phyloP scores from a whole-genome alignment of 2,888 invertebrate species.

The Drosophila longiperda region DNA sequence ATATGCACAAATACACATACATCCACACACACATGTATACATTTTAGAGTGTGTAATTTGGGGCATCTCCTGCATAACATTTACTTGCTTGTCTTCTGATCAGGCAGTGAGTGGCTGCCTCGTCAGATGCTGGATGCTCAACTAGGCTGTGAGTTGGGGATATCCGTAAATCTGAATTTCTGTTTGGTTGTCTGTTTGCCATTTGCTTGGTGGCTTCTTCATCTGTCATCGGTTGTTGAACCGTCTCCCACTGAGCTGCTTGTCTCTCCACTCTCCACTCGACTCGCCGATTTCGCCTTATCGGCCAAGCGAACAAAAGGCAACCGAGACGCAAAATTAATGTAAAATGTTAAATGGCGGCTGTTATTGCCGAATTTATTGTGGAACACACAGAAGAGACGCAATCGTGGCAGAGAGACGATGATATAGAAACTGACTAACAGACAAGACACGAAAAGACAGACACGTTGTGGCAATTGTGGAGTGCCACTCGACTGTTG shows the following conservation, averaged over 20 bases:
- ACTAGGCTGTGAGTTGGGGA: slow-evolving; percentile 18
- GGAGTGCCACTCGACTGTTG: neutral
- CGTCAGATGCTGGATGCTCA: slow-evolving; percentile 4
- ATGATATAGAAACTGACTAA: slow-evolving; percentile 2
- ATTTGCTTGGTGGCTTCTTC: slow-evolving; percentile 13
- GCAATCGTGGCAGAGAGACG: slow-evolving; percentile 13
- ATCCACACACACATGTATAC: neutral
- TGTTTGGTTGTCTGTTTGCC: slow-evolving; percentile 26
- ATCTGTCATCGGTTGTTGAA: slow-evolving; percentile 34
- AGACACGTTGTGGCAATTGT: slow-evolving; percentile 25
- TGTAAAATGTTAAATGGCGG: slow-evolving; percentile 60
- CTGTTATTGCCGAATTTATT: slow-evolving; percentile 48
- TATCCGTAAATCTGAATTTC: slow-evolving; percentile 8
- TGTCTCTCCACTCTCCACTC: neutral
- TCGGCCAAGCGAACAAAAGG: slow-evolving; percentile 47
- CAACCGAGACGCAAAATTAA: slow-evolving; percentile 72
- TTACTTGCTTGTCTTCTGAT: neutral
- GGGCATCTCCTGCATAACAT: neutral
- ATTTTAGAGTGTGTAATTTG: neutral
- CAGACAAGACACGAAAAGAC: slow-evolving; percentile 1
- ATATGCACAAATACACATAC: neutral
- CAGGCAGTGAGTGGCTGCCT: slow-evolving; percentile 3
- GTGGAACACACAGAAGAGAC: slow-evolving; percentile 30
- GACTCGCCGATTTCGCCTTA: slow-evolving; percentile 36
- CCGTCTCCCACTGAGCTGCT: neutral